A percentile compares a stretch with the other conserved stretches of the same genome.
phyloP scores from a whole-genome alignment of 2,113 vertebrate species.

The Notothenia coriiceps region DNA sequence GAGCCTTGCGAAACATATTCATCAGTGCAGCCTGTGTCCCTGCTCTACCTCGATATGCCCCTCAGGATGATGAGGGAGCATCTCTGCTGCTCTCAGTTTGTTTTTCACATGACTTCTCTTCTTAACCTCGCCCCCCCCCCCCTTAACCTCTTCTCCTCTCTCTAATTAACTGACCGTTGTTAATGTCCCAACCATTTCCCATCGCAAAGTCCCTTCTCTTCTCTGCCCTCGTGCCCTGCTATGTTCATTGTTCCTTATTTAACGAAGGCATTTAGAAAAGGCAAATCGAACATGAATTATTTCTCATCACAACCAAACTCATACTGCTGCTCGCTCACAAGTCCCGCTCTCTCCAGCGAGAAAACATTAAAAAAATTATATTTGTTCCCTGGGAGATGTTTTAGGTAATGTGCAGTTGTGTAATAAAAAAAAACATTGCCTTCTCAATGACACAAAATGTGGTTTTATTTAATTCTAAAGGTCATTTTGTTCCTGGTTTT shows the following conservation, averaged over 20 bases:
- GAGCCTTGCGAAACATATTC: slow-evolving; percentile 67
- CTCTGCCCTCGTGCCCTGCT: neutral
- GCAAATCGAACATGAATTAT: slow-evolving; percentile 31
- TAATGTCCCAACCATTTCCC: slow-evolving; percentile 22
- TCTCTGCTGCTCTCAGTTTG: slow-evolving; percentile 53
- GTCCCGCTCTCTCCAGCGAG: neutral
- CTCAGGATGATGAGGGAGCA: slow-evolving; percentile 47
- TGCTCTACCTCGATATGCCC: slow-evolving; percentile 60
- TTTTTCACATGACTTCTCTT: slow-evolving; percentile 46
- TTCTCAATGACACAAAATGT: slow-evolving; percentile 10
- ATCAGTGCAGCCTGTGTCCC: slow-evolving; percentile 67
- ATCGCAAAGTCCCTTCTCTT: neutral
- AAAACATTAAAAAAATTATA: neutral
- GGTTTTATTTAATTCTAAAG: slow-evolving; percentile 37
- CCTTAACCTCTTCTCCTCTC: slow-evolving; percentile 12
- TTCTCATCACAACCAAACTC: neutral
- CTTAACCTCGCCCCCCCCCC: slow-evolving; percentile 12
- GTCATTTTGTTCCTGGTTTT: neutral
- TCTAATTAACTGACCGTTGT: slow-evolving; percentile 53
- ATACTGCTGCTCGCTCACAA: neutral
- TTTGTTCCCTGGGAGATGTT: slow-evolving; percentile 16
- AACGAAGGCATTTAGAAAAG: slow-evolving; percentile 42
- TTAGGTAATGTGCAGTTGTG: slow-evolving; percentile 23
- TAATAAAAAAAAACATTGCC: slow-evolving; percentile 5
- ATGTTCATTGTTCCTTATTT: slow-evolving; percentile 21